These are phyloP conservation scores for Amiota communis DNA, from an alignment of 2,888 invertebrate genomes.

Conservation along the genomic window DNA sequence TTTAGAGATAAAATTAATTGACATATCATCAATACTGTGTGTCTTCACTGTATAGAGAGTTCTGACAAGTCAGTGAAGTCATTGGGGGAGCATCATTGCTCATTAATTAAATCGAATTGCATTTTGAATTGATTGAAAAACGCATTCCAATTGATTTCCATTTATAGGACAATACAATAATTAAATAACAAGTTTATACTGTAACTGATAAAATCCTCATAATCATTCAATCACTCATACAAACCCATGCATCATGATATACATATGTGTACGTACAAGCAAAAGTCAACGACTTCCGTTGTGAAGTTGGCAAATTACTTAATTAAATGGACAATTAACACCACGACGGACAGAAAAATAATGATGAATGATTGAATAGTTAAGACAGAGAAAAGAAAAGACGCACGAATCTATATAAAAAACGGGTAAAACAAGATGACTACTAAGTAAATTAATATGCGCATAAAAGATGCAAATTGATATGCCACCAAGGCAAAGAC, in stretches of 20 bases:
- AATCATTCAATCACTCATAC: neutral
- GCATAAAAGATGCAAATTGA: slow-evolving; percentile 68
- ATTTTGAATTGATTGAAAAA: too few relatives aligned
- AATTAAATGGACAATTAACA: slow-evolving; percentile 70
- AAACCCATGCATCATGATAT: neutral
- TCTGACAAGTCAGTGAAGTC: too few relatives aligned
- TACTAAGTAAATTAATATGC: slow-evolving; percentile 65
- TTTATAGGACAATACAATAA: too few relatives aligned
- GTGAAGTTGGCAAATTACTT: slow-evolving; percentile 63
- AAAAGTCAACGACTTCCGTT: slow-evolving; percentile 70
- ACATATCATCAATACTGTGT: too few relatives aligned
- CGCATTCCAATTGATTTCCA: too few relatives aligned
- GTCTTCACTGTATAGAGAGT: too few relatives aligned
- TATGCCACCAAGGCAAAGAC: slow-evolving; percentile 56
- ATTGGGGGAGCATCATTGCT: too few relatives aligned
- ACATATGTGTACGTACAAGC: neutral
- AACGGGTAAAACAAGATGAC: slow-evolving; percentile 47
- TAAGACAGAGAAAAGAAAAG: slow-evolving; percentile 33
- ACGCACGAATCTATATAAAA: too few relatives aligned
- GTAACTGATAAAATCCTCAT: neutral
- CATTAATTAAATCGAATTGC: too few relatives aligned
- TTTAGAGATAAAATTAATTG: too few relatives aligned
- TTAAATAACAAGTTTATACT: neutral
- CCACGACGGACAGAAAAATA: slow-evolving; percentile 49
- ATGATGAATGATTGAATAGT: slow-evolving; percentile 53